Evolutionary conservation across 2,113 vertebrate species (phyloP), one percentile per base, ranked within the genome.

Genomic region (Rallus limicola): DNA sequence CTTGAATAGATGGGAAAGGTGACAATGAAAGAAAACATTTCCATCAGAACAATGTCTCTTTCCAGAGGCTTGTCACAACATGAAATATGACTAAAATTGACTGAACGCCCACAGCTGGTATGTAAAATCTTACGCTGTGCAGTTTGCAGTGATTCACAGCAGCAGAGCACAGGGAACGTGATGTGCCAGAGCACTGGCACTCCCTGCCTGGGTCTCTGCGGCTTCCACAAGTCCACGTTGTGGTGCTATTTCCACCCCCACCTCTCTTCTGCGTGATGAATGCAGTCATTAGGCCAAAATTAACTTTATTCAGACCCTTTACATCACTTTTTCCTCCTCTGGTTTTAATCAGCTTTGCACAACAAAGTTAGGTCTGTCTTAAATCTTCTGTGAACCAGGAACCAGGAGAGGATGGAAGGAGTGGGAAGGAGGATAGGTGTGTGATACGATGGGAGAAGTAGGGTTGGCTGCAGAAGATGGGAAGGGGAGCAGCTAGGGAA

Each of bases 1-100:
- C 85, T 62, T 86, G 77, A 67, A 63, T 68, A 75, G 67, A 83
- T 58, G 85, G 52, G 76, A 81, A 84, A 92, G 82, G 63, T 77
- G 76, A 68, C 75, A 91, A 50, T 48, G 74, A 78, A 97, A 97
- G 93, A 94, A 97, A 97, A 97, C 93, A 92, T 86, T 97, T 97
- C 91, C 95, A 83, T 92, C 93, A 88, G 90, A 86, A 71, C 89
- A 96, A 81, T 52, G 82, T 86, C 85, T 88, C 84, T 90, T 92
- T 96, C 84, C 83, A 83, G 96, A 95, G 92, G 63, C 95, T 84
- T 97, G 95, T 96, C 88, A 95, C 91, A 96, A 96, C 71, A 81
- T 36, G 72, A 91, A 97, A 81, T 91, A 81, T 88, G 93, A 88
- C 94, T 97, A 92, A 95, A 94, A 88, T 60, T 67, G 95, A 95